Base-by-base conservation (phyloP, 2,797 vertebrate species). In the Chelon labrosus region DNA sequence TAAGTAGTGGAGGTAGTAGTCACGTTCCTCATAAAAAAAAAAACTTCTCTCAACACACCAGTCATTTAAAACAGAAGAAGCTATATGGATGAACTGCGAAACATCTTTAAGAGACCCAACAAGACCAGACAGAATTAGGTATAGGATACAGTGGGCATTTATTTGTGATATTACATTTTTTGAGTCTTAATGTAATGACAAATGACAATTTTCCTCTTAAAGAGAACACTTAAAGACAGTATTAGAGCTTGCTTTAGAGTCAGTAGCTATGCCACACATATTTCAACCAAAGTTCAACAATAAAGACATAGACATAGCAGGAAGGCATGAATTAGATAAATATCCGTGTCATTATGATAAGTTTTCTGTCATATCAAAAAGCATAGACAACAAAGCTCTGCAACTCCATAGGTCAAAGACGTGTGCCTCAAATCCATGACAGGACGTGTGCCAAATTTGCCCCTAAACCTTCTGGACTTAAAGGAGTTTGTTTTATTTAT, bases 401-500 rank as follows among this genome's bases (percentile, higher is more conserved):
- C 65, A 72, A 52, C 37, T 52, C 70, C 46, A 44, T 35, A 47
- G n/a, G 25, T 74, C 64, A 75, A 63, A 80, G 44, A 47, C 68
- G 56, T 42, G 22, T 76, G 42, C 51, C 55, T 83, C 42, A 72
- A 65, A 83, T 84, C 71, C 52, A 77, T 68, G 73, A 63, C 74
- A 52, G 69, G 75, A 58, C 37, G 17, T 38, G 46, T 65, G 51
- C 60, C 55, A 68, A 71, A 67, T 68, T 77, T 53, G 10, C 54
- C 41, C 16, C n/a, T 61, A 67, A 49, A 60, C 75, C 60, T 69
- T 67, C 64, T 42, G 12, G 16, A 42, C 62, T 27, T 42, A 47
- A 74, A 71, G 46, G 42, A 65, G 38, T 65, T 79, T 55, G 55
- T 81, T 85, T 83, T 78, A 74, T 73, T 89, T 84, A 65, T 75